Evolutionary conservation across 1,140 invertebrate genomes (phyloP).

Genomic region (Trichogramma pretiosum): DNA sequence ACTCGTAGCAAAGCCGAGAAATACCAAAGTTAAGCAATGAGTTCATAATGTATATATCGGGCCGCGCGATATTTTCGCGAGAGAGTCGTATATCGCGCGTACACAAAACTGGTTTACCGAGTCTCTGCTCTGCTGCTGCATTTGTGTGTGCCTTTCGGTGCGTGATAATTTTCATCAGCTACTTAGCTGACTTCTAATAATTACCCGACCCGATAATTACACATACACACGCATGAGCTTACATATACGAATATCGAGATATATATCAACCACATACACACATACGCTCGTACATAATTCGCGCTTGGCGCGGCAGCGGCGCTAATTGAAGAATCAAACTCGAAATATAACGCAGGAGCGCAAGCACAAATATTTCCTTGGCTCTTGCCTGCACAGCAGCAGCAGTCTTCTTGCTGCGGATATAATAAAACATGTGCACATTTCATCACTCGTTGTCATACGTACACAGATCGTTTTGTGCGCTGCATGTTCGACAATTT

Average conservation of each 20-base stretch:
- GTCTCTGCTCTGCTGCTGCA: too few species aligned
- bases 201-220: conserved; percentile 44
- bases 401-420: too few species aligned
- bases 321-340: conserved; percentile 36
- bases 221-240: conserved; percentile 27
- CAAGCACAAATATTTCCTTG: conserved; percentile 2
- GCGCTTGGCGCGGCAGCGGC: conserved; percentile 39
- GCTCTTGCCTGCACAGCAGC: conserved; percentile 10
- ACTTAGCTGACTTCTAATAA: conserved; percentile 42
- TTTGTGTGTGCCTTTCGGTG: conserved; percentile 22
- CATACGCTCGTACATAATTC: conserved; percentile 11
- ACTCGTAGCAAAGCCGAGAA: too few species aligned
- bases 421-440: too few species aligned
- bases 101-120: too few species aligned
- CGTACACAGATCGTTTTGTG: too few species aligned
- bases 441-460: too few species aligned
- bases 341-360: conserved; percentile 3
- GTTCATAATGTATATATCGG: too few species aligned
- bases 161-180: conserved; percentile 41
- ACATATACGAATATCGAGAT: conserved; percentile 23
- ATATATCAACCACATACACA: background rate
- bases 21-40: too few species aligned
- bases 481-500: too few species aligned
- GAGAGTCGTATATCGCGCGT: too few species aligned
- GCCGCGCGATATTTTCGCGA: too few species aligned